These are phyloP conservation scores for Melanotaenia pygmaea DNA, from an alignment of 2,797 vertebrate species.

Conservation along the genomic window DNA sequence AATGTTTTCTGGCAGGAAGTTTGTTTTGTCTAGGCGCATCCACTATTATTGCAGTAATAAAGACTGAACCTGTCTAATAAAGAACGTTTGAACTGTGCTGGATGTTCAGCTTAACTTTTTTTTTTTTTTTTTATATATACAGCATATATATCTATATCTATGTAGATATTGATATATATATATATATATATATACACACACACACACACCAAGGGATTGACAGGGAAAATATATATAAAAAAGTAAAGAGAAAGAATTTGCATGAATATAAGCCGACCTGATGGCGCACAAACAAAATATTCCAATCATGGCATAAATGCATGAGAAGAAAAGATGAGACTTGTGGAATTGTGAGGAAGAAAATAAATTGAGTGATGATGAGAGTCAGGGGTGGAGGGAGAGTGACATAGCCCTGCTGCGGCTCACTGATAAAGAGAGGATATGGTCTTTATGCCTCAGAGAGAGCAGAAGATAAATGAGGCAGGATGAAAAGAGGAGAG, in stretches of 20 bases:
- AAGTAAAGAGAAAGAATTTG: conserved; percentile 33
- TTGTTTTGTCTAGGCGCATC: neutral
- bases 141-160: too few relatives aligned
- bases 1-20: neutral
- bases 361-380: conserved; percentile 32
- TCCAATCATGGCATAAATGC: conserved; percentile 29
- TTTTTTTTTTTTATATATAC: too few relatives aligned
- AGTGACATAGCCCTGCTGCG: conserved; percentile 58
- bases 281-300: conserved; percentile 29
- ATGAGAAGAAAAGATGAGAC: conserved; percentile 23
- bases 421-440: conserved; percentile 65
- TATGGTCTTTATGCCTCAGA: conserved; percentile 48
- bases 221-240: conserved; percentile 11
- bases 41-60: neutral
- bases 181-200: too few relatives aligned
- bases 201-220: neutral
- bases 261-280: conserved; percentile 26
- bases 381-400: conserved; percentile 41
- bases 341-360: conserved; percentile 17
- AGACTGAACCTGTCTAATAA: neutral
- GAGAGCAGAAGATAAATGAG: conserved; percentile 60
- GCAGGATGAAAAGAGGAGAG: conserved; percentile 51
- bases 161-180: too few relatives aligned
- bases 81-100: too few relatives aligned
- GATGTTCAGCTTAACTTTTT: too few relatives aligned